Base-by-base conservation (phyloP, 1,140 invertebrate species). In the Eumaeus atala region DNA sequence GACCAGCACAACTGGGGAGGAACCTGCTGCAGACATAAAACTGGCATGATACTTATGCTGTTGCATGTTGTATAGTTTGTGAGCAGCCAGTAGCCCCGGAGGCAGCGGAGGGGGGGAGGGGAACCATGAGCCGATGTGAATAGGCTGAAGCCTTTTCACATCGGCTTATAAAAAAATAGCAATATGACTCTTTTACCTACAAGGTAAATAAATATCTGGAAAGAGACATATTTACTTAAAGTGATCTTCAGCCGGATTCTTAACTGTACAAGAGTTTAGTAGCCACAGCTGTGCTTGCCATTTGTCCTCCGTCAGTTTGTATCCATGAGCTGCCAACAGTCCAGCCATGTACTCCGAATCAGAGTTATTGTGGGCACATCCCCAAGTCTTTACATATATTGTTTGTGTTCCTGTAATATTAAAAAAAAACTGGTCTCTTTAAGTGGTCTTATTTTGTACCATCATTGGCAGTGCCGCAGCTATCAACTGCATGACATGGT, bases 271-370 rank as follows among this genome's bases (percentile, higher is more conserved):
- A 58, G 96, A 98, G 84, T 99, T 99, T 0, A 99, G 88, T 9
- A 99, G 80, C 97, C 97, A 99, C 3, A 99, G 80, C 87, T 98
- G 94, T 1, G 97, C 97, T 44, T 91, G 85, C 28, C 90, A 82
- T 86, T 96, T 95, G 51, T 96, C 91, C 53, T 96, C 92, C 69
- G 93, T 96, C 12, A 98, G 89, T 57, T 89, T 91, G 79, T 98
- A 98, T 0, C 97, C 97, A 79, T 94, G 95, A 0, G 92, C 89
- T 14, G 94, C 92, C 44, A 99, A 82, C 60, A 98, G 92, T 0
- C 98, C 98, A 36, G 96, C 96, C 98, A 99, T 99, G 72, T 99
- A 99, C 89, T 98, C 97, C 9, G 95, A 95, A 75, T 99, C 97
- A 0, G 96, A 97, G 74, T 91, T 97, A 78, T 99, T 99, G 80